phyloP scores from a whole-genome alignment of 1,140 invertebrate genomes.

The Steinernema khuongi region DNA sequence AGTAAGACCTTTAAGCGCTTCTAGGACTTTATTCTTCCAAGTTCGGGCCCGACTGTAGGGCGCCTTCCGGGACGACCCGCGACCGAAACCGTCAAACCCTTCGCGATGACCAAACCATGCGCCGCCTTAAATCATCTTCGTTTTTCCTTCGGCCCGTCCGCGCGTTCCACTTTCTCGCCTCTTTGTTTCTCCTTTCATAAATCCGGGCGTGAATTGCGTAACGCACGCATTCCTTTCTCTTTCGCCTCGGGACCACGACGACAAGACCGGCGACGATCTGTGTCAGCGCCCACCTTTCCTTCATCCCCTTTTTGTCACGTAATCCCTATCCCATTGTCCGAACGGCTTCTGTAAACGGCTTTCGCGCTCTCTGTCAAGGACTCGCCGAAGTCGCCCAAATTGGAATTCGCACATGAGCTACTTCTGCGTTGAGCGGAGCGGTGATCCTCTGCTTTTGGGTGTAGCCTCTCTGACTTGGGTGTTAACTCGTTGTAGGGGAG shows the following conservation, averaged over 20 bases:
- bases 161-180: not conserved
- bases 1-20: no score
- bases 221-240: slow-evolving; percentile 1
- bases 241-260: not conserved
- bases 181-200: not conserved
- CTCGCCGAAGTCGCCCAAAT: no score
- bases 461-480: no score
- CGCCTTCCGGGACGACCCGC: not conserved
- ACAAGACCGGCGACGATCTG: not conserved
- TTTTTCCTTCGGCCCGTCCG: not conserved
- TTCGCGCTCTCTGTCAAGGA: slow-evolving; percentile 14
- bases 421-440: no score
- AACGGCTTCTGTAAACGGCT: not conserved
- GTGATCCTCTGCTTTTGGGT: no score
- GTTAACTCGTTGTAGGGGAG: no score
- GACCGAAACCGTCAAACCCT: not conserved
- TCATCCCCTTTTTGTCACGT: not conserved
- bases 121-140: not conserved
- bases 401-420: no score
- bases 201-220: slow-evolving; percentile 10
- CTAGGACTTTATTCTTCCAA: no score
- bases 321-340: slow-evolving; percentile 14
- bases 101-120: not conserved
- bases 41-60: no score
- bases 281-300: not conserved